Evolutionary conservation across 2,888 invertebrate species (phyloP).

Genomic region (Ochropleura plecta): DNA sequence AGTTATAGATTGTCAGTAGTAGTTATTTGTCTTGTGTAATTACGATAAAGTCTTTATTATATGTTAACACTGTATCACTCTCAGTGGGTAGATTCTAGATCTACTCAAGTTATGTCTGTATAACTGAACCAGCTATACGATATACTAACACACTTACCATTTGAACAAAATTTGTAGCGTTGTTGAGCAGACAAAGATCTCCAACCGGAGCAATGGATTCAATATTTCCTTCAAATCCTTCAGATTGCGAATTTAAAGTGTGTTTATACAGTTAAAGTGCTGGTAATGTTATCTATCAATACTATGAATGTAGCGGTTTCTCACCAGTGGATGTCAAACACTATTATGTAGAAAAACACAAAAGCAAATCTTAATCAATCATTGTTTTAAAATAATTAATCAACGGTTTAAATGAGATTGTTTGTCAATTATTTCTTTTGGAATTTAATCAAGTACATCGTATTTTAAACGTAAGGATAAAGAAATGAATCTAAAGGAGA

Average conservation of each 20-base stretch:
- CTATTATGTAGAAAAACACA: too few relatives aligned
- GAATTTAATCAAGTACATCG: neutral
- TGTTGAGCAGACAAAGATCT: neutral
- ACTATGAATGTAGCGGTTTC: too few relatives aligned
- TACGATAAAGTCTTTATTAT: neutral
- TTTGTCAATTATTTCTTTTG: neutral
- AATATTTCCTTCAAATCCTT: neutral
- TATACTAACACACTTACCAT: neutral
- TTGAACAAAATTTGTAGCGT: neutral
- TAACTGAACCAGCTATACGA: neutral
- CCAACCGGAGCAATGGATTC: neutral
- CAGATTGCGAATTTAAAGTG: neutral
- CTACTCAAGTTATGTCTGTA: neutral
- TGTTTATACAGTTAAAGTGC: neutral
- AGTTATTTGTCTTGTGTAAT: neutral
- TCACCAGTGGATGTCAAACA: too few relatives aligned
- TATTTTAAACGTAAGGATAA: slow-evolving; percentile 5
- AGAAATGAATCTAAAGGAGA: neutral
- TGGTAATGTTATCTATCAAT: neutral
- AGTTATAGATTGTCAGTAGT: neutral
- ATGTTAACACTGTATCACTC: neutral
- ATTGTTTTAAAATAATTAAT: neutral
- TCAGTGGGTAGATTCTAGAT: slow-evolving; percentile 2
- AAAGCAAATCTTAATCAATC: too few relatives aligned
- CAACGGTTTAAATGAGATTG: neutral